Conservation (phyloP, 53 echinoderm and acorn worm species). For the Zoroaster sp. region DNA sequence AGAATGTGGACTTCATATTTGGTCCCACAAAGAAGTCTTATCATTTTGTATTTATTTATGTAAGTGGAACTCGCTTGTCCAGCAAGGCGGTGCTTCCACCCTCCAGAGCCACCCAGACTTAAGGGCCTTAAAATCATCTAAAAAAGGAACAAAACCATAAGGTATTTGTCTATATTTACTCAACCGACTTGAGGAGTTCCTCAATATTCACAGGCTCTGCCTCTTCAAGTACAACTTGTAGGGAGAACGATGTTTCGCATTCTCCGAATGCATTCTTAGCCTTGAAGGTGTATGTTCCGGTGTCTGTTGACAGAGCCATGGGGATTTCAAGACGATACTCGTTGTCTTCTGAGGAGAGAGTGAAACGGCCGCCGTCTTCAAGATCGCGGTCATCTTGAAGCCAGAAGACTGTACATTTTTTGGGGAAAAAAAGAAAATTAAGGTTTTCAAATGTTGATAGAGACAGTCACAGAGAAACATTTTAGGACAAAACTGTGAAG, state of each 20-base stretch:
- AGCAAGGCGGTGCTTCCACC: no score
- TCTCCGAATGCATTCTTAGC: conserved; percentile 84
- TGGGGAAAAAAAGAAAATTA: no score
- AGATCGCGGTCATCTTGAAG: conserved; percentile 71
- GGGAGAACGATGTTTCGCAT: conserved; percentile 77
- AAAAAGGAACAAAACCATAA: not conserved
- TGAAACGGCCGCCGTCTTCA: conserved; percentile 90
- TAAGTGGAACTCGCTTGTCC: no score
- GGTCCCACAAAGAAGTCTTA: no score
- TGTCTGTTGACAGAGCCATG: conserved; percentile 81
- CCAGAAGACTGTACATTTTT: conserved; percentile 82
- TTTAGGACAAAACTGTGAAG: no score
- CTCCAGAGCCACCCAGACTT: not conserved
- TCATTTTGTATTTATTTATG: no score
- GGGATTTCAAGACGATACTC: conserved; percentile 80
- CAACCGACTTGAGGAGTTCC: conserved; percentile 80
- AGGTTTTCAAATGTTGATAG: no score
- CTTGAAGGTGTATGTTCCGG: conserved; percentile 73
- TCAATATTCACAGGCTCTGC: conserved; percentile 74
- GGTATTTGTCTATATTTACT: not conserved
- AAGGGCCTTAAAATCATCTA: not conserved
- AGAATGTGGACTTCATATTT: no score
- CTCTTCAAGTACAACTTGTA: conserved; percentile 63
- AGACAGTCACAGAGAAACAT: not conserved
- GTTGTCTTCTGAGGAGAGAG: conserved; percentile 62